phyloP scores from a whole-genome alignment of 64 coral and sea anemone genomes.

The Pocillopora verrucosa region DNA sequence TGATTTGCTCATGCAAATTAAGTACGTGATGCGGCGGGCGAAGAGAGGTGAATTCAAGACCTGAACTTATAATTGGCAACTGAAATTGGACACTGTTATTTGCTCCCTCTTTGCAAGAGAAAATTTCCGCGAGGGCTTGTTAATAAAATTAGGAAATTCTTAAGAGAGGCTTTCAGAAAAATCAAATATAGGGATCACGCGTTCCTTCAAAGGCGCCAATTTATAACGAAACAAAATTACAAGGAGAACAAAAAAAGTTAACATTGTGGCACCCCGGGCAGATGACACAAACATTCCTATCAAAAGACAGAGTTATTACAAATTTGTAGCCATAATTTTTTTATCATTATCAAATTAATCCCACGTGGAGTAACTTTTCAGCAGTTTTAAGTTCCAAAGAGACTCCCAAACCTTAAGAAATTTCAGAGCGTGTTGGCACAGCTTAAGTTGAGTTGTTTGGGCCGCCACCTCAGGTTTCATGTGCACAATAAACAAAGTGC shows the following conservation, averaged over 20 bases:
- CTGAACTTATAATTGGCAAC: constrained; percentile 3
- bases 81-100: constrained; percentile 30
- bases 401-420: constrained; percentile 6
- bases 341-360: constrained; percentile 44
- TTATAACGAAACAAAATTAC: neutral
- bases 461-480: constrained; percentile 14
- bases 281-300: constrained; percentile 53
- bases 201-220: neutral
- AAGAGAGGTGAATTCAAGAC: neutral
- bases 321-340: constrained; percentile 39
- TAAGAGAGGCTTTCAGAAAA: neutral
- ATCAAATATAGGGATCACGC: neutral
- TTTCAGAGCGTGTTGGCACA: neutral
- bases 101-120: constrained; percentile 2
- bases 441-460: neutral
- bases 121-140: neutral
- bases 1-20: constrained; percentile 38
- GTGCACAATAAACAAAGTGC: constrained; percentile 8
- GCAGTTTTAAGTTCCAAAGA: neutral
- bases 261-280: neutral
- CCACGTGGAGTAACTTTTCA: constrained; percentile 19
- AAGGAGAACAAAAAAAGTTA: neutral
- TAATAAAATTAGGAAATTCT: neutral
- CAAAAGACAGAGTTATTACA: constrained; percentile 40
- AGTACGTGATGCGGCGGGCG: constrained; percentile 21